Evolutionary conservation across 2,113 vertebrate species (phyloP), one percentile per base, ranked within the genome.

Genomic region (Cololabis saira): DNA sequence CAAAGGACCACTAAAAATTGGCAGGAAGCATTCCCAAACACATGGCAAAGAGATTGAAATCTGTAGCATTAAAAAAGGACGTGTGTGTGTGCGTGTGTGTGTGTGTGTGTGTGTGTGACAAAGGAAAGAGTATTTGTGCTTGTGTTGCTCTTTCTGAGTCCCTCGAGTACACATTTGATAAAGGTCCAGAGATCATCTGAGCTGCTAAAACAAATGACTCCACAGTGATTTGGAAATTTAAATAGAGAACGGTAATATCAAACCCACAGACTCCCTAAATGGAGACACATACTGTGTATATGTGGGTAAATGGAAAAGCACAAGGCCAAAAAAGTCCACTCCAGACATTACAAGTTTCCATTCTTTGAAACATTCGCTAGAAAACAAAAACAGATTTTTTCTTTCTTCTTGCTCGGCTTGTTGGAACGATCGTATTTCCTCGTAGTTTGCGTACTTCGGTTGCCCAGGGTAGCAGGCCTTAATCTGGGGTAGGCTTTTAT

Each of bases 11-110:
- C 47, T 74, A 85, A 87, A 67, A 61, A 64, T 67, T 82, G 76
- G 77, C 70, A 77, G 48, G 19, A 64, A 67, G 18, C 30, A 47
- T 72, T 59, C 17, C 4, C 41, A 48, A 55, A 67, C 88, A 85
- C 71, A 79, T 89, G 84, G 79, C 65, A 67, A 82, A 87, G 44
- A 60, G 60, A 84, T 89, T 63, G 41, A 49, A 61, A 67, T 50
- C 18, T 33, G 14, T 13, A 24, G 58, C 71, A 18, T 12, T 40
- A 84, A 71, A 56, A 56, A 52, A 58, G 27, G 17, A 56, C 24
- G 41, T 48, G 47, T 0, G 43, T 58, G 43, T 64, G 43, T 44
- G 22, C 13, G 27, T 45, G 27, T 57, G 52, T 43, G 33, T 48
- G 17, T 49, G 43, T 49, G 9, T 22, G 14, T 22, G 13, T 27